Conservation (phyloP, 1,140 invertebrate species). For the Helicorthomorpha holstii region DNA sequence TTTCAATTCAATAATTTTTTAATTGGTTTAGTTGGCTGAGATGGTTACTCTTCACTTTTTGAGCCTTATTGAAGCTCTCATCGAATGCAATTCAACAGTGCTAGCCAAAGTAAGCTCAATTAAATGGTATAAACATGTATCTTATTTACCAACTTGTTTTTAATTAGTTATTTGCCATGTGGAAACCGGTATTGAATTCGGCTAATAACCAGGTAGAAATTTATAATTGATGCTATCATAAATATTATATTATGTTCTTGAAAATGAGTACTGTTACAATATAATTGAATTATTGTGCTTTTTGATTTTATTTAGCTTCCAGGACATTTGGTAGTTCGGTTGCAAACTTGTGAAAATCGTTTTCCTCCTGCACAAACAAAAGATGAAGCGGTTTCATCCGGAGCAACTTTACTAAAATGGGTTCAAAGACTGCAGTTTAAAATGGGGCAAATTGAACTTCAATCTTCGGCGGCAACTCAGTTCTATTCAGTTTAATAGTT, state of each 20-base stretch:
- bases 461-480: slow-evolving; percentile 78
- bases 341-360: slow-evolving; percentile 51
- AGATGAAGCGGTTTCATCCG: slow-evolving; percentile 16
- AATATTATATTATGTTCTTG: no score
- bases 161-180: slow-evolving; percentile 35
- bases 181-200: slow-evolving; percentile 75
- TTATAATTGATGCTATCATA: no score
- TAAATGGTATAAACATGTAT: neutral
- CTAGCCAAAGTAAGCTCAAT: slow-evolving; percentile 67
- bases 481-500: slow-evolving; percentile 67
- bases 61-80: slow-evolving; percentile 80
- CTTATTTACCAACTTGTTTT: slow-evolving; percentile 3
- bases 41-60: slow-evolving; percentile 96
- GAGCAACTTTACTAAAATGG: slow-evolving; percentile 50
- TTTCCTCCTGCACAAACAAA: slow-evolving; percentile 25
- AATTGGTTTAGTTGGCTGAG: slow-evolving; percentile 79
- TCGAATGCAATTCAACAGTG: slow-evolving; percentile 88
- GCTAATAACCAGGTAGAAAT: slow-evolving; percentile 58
- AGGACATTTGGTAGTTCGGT: slow-evolving; percentile 68
- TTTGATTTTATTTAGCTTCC: slow-evolving; percentile 46
- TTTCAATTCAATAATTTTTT: no score
- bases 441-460: slow-evolving; percentile 93
- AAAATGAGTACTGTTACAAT: neutral
- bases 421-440: slow-evolving; percentile 88
- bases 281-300: neutral